Evolutionary conservation across 2,113 vertebrate species (phyloP), one percentile per base, ranked within the genome.

Genomic region (Labeo rohita): DNA sequence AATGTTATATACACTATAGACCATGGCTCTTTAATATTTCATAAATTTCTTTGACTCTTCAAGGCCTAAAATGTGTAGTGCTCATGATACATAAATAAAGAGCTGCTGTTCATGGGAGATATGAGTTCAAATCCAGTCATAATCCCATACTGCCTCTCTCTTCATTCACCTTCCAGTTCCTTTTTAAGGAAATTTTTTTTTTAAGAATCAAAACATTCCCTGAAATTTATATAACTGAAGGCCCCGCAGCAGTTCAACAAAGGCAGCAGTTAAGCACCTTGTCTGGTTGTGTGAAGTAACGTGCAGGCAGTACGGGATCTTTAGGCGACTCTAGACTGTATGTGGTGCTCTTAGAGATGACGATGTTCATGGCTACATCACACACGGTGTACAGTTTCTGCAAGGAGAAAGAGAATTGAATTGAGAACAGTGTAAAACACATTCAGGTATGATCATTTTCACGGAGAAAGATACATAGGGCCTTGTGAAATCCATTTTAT

Each of bases 261-360:
- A 23, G 39, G 74, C 28, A 4, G 68, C 8, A 84, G 36, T 90
- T 82, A 6, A 70, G 23, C n/a, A 99, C 98, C 97, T 99, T 99
- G 91, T 99, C 98, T 23, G 98, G 98, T 83, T 99, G 98, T 89
- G 98, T 99, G 91, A 99, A 99, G 89, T 96, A 99, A 84, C 96
- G 94, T 21, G 97, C 95, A 49, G 98, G 98, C 81, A 99, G 94
- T 54, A 99, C 97, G 0, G 98, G 98, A 91, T 99, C 98, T 94
- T 99, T 99, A 21, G 98, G 98, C 2, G 98, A 99, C 93, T 99
- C 98, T 93, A 99, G 94, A 92, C 98, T 99, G 92, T 99, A 99
- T 1, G 98, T 99, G 89, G 98, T 99, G 90, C 98, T 99, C 93
- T 99, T 99, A 80, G 98, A 98, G 94, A 99, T 99, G 88, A 99